Evolutionary conservation across 2,888 invertebrate genomes (phyloP).

Genomic region (Balanococcus diminutus): DNA sequence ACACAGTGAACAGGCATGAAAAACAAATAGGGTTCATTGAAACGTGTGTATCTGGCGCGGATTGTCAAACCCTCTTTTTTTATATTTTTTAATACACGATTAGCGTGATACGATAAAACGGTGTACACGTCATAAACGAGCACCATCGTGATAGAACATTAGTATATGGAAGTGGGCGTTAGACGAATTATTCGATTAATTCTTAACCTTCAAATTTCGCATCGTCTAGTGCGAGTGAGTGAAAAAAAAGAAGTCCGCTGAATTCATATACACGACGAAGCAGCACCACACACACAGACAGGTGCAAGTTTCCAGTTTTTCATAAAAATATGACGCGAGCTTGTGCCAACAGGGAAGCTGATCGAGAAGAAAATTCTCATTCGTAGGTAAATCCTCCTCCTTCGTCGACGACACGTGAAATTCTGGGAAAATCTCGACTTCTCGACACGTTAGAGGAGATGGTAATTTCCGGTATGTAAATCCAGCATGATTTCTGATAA

Average conservation of each 20-base stretch:
- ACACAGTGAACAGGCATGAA: background rate
- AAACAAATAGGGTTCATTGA: constrained; percentile 29
- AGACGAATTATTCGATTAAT: constrained; percentile 39
- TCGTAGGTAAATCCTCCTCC: no score
- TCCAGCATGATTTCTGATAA: background rate
- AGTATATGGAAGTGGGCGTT: constrained; percentile 22
- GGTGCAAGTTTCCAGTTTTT: background rate
- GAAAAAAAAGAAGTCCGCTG: background rate
- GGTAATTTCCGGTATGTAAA: background rate
- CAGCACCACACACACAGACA: no score
- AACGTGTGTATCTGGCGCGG: background rate
- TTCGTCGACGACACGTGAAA: background rate
- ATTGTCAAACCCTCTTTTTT: constrained; percentile 28
- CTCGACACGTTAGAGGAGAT: background rate
- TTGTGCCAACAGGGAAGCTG: background rate
- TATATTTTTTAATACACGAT: constrained; percentile 21
- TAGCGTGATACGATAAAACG: constrained; percentile 38
- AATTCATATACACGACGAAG: background rate
- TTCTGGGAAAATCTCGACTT: background rate
- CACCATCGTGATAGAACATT: constrained; percentile 20
- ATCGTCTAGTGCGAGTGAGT: background rate
- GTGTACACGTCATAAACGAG: constrained; percentile 33
- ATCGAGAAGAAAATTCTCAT: background rate
- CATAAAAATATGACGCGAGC: no score
- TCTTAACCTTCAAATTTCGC: constrained; percentile 31